Conservation (phyloP, 2,888 invertebrate genomes). For the Aspidapion aeneum region DNA sequence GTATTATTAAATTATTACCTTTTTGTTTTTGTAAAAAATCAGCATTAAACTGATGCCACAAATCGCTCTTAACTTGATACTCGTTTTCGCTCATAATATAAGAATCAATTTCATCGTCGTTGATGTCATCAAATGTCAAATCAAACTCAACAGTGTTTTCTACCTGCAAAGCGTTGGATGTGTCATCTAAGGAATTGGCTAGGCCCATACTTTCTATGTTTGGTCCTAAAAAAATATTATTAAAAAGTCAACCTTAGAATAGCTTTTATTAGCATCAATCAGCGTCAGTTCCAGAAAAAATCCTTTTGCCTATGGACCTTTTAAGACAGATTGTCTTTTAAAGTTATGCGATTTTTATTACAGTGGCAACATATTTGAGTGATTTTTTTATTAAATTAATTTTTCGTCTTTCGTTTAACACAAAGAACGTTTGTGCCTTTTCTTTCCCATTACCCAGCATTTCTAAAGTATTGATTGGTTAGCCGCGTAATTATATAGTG, state of each 20-base stretch:
- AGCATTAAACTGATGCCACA: slow-evolving; percentile 89
- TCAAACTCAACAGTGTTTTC: slow-evolving; percentile 32
- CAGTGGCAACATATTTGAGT: too few relatives aligned
- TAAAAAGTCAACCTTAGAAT: not conserved
- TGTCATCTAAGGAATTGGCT: slow-evolving; percentile 53
- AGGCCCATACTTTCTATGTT: slow-evolving; percentile 78
- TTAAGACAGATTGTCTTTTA: too few relatives aligned
- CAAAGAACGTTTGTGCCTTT: too few relatives aligned
- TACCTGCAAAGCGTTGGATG: slow-evolving; percentile 38
- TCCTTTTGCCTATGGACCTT: too few relatives aligned
- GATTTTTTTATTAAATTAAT: too few relatives aligned
- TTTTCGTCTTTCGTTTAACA: too few relatives aligned
- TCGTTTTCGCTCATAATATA: slow-evolving; percentile 84
- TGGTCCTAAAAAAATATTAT: slow-evolving; percentile 52
- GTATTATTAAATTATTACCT: too few relatives aligned
- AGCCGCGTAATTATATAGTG: too few relatives aligned
- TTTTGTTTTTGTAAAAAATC: slow-evolving; percentile 81
- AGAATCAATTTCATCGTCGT: slow-evolving; percentile 87
- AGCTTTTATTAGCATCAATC: not conserved
- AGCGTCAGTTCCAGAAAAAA: too few relatives aligned
- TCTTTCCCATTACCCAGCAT: too few relatives aligned
- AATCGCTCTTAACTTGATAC: slow-evolving; percentile 69
- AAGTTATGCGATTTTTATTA: too few relatives aligned
- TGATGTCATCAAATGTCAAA: slow-evolving; percentile 65
- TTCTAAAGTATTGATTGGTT: too few relatives aligned